Conservation (phyloP, 2,888 invertebrate genomes). For the Tetropium fuscum region DNA sequence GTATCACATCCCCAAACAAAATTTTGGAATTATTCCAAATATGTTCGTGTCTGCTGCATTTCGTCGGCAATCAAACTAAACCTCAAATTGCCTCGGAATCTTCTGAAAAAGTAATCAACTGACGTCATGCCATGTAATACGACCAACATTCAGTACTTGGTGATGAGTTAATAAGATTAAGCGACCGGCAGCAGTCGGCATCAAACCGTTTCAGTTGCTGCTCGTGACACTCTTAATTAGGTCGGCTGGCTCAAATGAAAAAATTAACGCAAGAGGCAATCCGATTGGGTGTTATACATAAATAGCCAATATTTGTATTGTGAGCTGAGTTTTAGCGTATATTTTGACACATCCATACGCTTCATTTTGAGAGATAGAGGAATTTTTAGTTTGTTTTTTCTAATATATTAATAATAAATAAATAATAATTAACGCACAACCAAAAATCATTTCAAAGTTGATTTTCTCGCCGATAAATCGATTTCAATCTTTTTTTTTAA, state of each 20-base stretch:
- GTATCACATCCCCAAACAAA: not conserved
- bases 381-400: no score
- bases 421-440: no score
- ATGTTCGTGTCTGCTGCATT: conserved; percentile 3
- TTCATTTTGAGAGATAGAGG: no score
- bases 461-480: no score
- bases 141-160: conserved; percentile 8
- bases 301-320: no score
- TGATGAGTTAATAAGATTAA: conserved; percentile 18
- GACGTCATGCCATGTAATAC: conserved; percentile 12
- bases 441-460: no score
- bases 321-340: no score
- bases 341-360: no score
- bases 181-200: not conserved
- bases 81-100: conserved; percentile 3
- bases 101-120: conserved; percentile 6
- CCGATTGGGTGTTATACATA: no score
- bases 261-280: not conserved
- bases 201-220: conserved; percentile 8
- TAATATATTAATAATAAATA: no score
- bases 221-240: conserved; percentile 9
- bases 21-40: conserved; percentile 14
- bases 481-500: no score
- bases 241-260: not conserved
- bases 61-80: not conserved